Conservation (phyloP, 2,888 invertebrate species). For the Nephrotoma guestfalica region DNA sequence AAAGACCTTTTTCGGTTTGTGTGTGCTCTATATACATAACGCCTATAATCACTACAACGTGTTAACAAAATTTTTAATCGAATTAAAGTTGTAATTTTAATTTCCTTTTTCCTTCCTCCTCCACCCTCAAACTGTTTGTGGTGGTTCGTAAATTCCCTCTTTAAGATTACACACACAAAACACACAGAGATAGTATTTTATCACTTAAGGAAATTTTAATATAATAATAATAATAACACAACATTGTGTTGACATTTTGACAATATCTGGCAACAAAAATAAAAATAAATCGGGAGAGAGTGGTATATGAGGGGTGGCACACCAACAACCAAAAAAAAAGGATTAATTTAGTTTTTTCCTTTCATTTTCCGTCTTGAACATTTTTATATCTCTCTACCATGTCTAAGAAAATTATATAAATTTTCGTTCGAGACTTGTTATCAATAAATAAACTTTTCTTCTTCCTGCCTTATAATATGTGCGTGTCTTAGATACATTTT, state of each 20-base stretch:
- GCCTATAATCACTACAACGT: not conserved
- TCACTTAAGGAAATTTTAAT: not conserved
- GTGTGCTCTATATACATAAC: not conserved
- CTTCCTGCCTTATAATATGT: not conserved
- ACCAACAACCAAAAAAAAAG: not conserved
- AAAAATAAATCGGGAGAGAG: not conserved
- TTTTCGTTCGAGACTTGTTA: not conserved
- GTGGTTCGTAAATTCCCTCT: not conserved
- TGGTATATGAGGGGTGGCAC: not conserved
- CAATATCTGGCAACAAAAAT: not conserved
- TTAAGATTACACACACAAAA: not conserved
- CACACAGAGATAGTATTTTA: not conserved
- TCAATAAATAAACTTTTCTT: not conserved
- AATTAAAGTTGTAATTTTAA: not conserved
- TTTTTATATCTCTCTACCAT: not conserved
- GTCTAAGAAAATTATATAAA: not conserved
- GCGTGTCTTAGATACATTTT: not conserved
- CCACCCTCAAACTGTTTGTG: not conserved
- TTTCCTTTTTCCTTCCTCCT: not conserved
- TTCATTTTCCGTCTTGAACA: not conserved
- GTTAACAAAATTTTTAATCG: not conserved
- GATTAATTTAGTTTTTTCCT: not conserved
- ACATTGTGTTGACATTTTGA: not conserved
- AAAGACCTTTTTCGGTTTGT: not conserved
- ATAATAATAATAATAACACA: not conserved